Conservation (phyloP, 2,113 vertebrate genomes). For the Podarcis raffonei region DNA sequence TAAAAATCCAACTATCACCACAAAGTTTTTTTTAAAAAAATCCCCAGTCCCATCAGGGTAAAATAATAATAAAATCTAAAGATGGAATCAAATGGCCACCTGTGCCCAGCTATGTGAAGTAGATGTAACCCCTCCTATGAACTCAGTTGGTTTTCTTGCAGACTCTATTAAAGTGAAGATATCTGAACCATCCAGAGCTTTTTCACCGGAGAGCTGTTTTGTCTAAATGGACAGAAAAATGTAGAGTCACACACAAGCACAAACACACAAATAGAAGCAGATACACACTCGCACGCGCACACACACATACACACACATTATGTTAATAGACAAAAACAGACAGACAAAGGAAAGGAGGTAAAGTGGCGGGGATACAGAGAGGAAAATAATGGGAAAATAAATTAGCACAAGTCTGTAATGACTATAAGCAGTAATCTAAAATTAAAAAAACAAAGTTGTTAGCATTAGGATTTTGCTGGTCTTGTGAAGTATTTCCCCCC, state of each 20-base stretch:
- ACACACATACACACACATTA: slow-evolving; percentile 27
- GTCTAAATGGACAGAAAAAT: slow-evolving; percentile 85
- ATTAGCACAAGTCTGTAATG: slow-evolving; percentile 65
- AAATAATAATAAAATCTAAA: slow-evolving; percentile 15
- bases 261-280: slow-evolving; percentile 59
- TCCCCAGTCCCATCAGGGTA: slow-evolving; percentile 40
- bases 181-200: slow-evolving; percentile 81
- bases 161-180: slow-evolving; percentile 86
- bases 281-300: slow-evolving; percentile 29
- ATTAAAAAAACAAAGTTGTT: slow-evolving; percentile 65
- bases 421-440: slow-evolving; percentile 70
- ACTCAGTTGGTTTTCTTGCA: slow-evolving; percentile 83
- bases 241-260: slow-evolving; percentile 75
- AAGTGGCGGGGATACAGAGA: slow-evolving; percentile 46
- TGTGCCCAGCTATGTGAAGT: slow-evolving; percentile 83
- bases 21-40: background rate
- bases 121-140: slow-evolving; percentile 88
- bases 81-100: slow-evolving; percentile 81
- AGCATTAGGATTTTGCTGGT: slow-evolving; percentile 59
- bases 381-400: slow-evolving; percentile 75
- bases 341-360: slow-evolving; percentile 52
- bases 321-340: slow-evolving; percentile 56
- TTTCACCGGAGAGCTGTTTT: slow-evolving; percentile 82
- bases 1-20: background rate
- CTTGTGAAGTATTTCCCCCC: slow-evolving; percentile 51